A percentile compares a stretch with the other conserved stretches of the same genome.
Evolutionary conservation across 1,140 invertebrate species (phyloP).

Genomic region (Camponotus pennsylvanicus): DNA sequence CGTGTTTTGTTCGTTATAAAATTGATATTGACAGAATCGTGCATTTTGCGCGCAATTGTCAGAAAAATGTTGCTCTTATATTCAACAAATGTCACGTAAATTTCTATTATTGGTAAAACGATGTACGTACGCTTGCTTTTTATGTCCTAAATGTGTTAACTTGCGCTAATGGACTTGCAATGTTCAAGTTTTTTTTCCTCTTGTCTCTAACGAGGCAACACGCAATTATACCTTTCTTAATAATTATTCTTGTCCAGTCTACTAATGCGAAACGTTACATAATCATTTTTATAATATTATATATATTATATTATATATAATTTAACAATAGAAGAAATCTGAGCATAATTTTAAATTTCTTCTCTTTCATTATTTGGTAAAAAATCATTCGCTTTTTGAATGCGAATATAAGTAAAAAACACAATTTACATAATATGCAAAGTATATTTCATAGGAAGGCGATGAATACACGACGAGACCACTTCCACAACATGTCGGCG

Average conservation of each 20-base stretch:
- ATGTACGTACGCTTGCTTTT: neutral
- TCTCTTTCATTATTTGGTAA: neutral
- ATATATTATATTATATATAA: neutral
- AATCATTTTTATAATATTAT: neutral
- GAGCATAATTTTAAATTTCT: neutral
- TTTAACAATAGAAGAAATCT: neutral
- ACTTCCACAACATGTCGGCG: conserved; percentile 24
- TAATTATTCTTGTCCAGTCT: neutral
- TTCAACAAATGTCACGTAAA: neutral
- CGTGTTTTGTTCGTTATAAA: neutral
- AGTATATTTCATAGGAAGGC: conserved; percentile 12
- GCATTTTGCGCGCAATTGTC: neutral
- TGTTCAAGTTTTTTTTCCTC: neutral
- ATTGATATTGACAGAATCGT: neutral
- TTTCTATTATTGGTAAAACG: conserved; percentile 17
- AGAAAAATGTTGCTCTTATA: conserved; percentile 22
- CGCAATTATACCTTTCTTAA: conserved; percentile 7
- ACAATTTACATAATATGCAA: conserved; percentile 41
- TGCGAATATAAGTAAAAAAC: neutral
- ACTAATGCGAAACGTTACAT: neutral
- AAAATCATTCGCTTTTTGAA: conserved; percentile 2
- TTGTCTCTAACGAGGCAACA: neutral
- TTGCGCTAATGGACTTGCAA: conserved; percentile 32
- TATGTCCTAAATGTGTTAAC: conserved; percentile 28
- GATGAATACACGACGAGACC: conserved; percentile 10